Evolutionary conservation across 2,888 invertebrate species (phyloP).

Genomic region (Amblyjoppa proteus): DNA sequence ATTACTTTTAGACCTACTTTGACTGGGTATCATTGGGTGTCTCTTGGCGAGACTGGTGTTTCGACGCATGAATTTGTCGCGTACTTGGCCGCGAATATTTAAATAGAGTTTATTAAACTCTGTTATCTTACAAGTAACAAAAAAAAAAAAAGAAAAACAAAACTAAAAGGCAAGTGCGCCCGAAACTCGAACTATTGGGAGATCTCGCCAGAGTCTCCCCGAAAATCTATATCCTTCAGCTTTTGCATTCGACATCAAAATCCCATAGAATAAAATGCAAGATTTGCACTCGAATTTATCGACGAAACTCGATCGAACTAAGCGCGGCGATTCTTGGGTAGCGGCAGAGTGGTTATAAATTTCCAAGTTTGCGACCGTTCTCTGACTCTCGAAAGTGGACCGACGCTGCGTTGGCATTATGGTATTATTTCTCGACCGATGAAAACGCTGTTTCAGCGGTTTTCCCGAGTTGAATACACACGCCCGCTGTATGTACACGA

Average conservation of each 20-base stretch:
- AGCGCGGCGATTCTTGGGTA: slow-evolving; percentile 21
- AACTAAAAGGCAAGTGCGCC: not conserved
- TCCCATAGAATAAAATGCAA: slow-evolving; percentile 50
- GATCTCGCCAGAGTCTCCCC: slow-evolving; percentile 15
- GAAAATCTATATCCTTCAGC: slow-evolving; percentile 42
- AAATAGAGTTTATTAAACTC: no score
- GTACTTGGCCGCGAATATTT: no score
- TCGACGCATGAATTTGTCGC: no score
- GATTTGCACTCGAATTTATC: slow-evolving; percentile 59
- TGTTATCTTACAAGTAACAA: no score
- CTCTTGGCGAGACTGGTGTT: no score
- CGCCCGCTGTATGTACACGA: slow-evolving; percentile 5
- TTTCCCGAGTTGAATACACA: slow-evolving; percentile 56
- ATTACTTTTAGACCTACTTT: no score
- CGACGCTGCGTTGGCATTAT: slow-evolving; percentile 50
- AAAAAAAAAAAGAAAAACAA: not conserved
- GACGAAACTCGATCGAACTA: slow-evolving; percentile 45
- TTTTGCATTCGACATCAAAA: slow-evolving; percentile 28
- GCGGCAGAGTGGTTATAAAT: slow-evolving; percentile 57
- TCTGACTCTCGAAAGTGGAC: slow-evolving; percentile 60
- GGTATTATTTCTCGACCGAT: slow-evolving; percentile 41
- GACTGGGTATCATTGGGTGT: no score
- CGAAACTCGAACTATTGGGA: not conserved
- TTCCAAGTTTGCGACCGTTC: slow-evolving; percentile 60
- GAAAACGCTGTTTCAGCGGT: slow-evolving; percentile 64